Conservation (phyloP, 2,888 invertebrate genomes). For the Seira ritae region DNA sequence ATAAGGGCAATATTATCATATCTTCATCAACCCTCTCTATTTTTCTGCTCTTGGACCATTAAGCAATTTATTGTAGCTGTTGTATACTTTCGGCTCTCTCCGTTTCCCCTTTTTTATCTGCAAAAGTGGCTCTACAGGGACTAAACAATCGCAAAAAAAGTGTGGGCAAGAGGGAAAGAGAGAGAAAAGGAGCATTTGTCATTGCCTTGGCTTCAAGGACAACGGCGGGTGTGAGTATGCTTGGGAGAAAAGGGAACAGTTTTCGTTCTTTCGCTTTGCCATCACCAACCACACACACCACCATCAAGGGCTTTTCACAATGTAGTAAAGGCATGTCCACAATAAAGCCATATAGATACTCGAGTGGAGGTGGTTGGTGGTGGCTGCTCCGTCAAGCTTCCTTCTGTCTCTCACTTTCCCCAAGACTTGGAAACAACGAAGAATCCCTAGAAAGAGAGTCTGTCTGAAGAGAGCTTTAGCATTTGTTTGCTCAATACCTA, state of each 20-base stretch:
- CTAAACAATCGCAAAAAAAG: slow-evolving; percentile 45
- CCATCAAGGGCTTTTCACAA: slow-evolving; percentile 3
- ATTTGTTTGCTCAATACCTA: not conserved
- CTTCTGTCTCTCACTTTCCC: slow-evolving; percentile 1
- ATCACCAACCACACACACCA: slow-evolving; percentile 10
- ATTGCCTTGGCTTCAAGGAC: slow-evolving; percentile 58
- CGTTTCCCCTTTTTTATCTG: slow-evolving; percentile 43
- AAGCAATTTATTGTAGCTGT: slow-evolving; percentile 54
- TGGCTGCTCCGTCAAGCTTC: slow-evolving; percentile 29
- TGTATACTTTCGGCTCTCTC: slow-evolving; percentile 59
- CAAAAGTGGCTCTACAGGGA: slow-evolving; percentile 51
- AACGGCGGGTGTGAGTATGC: slow-evolving; percentile 41
- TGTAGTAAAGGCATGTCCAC: slow-evolving; percentile 12
- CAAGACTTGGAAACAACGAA: not conserved
- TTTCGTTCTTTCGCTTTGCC: not conserved
- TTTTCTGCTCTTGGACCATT: slow-evolving; percentile 43
- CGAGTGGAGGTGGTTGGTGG: slow-evolving; percentile 40
- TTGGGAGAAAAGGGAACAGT: not conserved
- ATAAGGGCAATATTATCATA: slow-evolving; percentile 3
- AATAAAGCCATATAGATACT: slow-evolving; percentile 39
- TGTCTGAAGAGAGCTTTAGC: too few species aligned
- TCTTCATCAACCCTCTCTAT: not conserved
- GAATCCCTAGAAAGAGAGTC: too few species aligned
- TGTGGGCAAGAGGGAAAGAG: slow-evolving; percentile 31
- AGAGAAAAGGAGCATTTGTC: slow-evolving; percentile 48